Base-by-base conservation (phyloP, 2,113 vertebrate genomes). In the Puntigrus tetrazona region DNA sequence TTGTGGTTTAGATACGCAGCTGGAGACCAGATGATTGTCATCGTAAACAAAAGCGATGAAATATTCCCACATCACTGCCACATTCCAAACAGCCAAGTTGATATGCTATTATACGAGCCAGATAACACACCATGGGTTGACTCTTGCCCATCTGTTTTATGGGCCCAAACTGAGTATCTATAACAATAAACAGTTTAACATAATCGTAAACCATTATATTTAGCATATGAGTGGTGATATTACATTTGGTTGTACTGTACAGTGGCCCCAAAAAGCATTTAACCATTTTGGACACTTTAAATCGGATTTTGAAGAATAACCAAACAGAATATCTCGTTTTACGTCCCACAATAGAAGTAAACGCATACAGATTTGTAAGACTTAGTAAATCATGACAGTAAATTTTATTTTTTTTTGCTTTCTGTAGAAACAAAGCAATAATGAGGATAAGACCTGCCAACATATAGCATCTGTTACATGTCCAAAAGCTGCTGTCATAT, bases 401-500 rank as follows among this genome's bases (percentile, higher is more conserved):
- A n/a, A n/a, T n/a, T n/a, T 50, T 50, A 6, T 50, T 7, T 1
- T 20, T 50, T 20, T 50, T 50, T 50, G 47, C 20, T 55, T 45
- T 7, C 22, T 63, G 43, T 72, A 41, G 69, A 73, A 77, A 70
- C 73, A 85, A 85, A 84, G 74, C 78, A 36, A 50, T 72, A 86
- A 63, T 31, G 47, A 91, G 75, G 36, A 87, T 83, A 86, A 85
- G 47, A 55, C 55, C 27, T 50, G 73, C 38, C n/a, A 76, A 31
- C 43, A 76, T 31, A 7, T n/a, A 86, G 69, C 81, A 83, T 83
- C 81, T 88, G 87, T 88, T 65, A 89, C 83, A 88, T 57, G 50
- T 69, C 61, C 10, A 47, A 80, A 7, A 85, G 31, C 78, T 73
- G 75, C 22, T 83, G 81, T 77, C 3, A 29, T 41, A 61, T 72